A percentile compares a stretch with the other conserved stretches of the same genome.
Conservation (phyloP, 2,113 vertebrate species). For the Crotophaga sulcirostris region DNA sequence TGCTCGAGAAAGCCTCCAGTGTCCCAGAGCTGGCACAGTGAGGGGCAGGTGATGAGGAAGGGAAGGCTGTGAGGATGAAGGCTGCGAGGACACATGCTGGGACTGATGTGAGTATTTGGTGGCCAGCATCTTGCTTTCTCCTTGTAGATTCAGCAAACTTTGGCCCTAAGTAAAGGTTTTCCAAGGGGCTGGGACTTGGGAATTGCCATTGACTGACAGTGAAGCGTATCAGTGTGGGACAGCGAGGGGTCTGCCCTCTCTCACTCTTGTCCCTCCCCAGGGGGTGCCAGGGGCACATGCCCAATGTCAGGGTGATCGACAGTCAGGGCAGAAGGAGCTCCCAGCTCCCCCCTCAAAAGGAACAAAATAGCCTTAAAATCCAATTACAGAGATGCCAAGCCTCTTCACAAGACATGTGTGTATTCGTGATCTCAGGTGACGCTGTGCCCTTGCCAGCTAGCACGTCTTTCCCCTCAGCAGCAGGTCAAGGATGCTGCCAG, state of each 20-base stretch:
- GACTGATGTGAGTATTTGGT: neutral
- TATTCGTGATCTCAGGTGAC: rapidly evolving
- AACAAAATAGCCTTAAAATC: neutral
- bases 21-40: neutral
- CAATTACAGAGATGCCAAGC: neutral
- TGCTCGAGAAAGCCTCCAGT: neutral
- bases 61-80: neutral
- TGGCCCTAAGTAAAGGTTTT: rapidly evolving
- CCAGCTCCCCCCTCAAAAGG: neutral
- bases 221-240: neutral
- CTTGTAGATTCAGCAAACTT: neutral
- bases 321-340: neutral
- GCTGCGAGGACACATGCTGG: neutral
- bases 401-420: rapidly evolving
- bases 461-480: neutral
- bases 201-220: neutral
- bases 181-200: neutral
- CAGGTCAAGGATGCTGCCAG: neutral
- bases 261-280: rapidly evolving
- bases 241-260: neutral
- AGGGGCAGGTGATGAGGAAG: neutral
- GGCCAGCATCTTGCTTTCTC: neutral
- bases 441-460: neutral
- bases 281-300: neutral
- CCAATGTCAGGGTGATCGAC: rapidly evolving